Evolutionary conservation across 2,888 invertebrate genomes (phyloP).

Genomic region (Notocelia uddmanniana): DNA sequence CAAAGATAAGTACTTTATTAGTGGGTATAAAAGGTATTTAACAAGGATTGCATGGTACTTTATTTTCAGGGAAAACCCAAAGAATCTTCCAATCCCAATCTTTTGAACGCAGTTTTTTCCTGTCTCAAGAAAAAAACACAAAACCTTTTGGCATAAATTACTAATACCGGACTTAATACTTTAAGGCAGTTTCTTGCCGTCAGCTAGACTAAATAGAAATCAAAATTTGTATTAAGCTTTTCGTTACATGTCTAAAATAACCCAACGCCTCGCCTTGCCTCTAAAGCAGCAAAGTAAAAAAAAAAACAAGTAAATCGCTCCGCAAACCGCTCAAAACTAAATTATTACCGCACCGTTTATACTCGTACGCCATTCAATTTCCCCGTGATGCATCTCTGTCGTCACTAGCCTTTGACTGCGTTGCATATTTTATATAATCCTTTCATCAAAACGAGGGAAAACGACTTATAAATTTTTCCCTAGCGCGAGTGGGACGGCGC

Average conservation of each 20-base stretch:
- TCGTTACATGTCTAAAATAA: background rate
- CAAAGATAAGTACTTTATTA: constrained; percentile 18
- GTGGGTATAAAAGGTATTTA: background rate
- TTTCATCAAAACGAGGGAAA: constrained; percentile 82
- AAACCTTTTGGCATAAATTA: too few species aligned
- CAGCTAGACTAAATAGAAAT: too few species aligned
- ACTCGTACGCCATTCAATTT: constrained; percentile 81
- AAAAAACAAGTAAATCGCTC: constrained; percentile 12
- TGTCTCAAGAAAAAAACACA: background rate
- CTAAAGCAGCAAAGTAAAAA: background rate
- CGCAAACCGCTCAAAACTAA: constrained; percentile 61
- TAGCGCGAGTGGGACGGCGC: constrained; percentile 76
- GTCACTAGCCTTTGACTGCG: constrained; percentile 47
- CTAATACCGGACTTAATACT: too few species aligned
- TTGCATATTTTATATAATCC: constrained; percentile 68
- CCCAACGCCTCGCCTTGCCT: background rate
- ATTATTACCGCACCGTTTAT: constrained; percentile 74
- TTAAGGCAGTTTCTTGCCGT: too few species aligned
- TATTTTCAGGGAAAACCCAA: background rate
- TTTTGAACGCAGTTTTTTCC: background rate
- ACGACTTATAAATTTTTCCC: constrained; percentile 77
- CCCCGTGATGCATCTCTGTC: constrained; percentile 79
- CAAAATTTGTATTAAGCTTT: too few species aligned
- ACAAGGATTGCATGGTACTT: background rate
- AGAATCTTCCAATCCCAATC: background rate